A percentile compares a stretch with the other conserved stretches of the same genome.
phyloP scores from a whole-genome alignment of 2,797 vertebrate species.

The Alauda arvensis region DNA sequence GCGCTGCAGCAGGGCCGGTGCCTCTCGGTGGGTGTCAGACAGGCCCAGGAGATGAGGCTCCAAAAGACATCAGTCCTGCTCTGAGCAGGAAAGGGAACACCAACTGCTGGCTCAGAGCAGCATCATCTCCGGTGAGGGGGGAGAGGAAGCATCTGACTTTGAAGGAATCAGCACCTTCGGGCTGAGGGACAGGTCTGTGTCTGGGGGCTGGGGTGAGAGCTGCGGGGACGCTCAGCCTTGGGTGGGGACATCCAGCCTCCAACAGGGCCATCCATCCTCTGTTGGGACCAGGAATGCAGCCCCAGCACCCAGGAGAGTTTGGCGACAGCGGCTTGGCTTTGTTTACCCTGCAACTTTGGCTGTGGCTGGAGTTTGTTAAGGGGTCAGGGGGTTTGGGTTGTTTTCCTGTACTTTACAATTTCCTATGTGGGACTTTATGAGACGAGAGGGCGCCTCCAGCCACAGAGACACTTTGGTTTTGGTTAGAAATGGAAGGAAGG shows the following conservation, averaged over 20 bases:
- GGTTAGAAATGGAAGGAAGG: background rate
- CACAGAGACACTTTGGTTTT: slow-evolving; percentile 28
- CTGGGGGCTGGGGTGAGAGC: background rate
- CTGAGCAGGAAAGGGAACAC: accelerated
- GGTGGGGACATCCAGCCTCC: background rate
- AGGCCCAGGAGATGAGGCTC: background rate
- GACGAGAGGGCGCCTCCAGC: slow-evolving; percentile 41
- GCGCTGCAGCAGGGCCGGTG: background rate
- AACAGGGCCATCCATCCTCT: accelerated
- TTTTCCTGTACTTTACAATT: slow-evolving; percentile 59
- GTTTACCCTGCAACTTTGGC: background rate
- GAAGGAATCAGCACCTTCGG: background rate
- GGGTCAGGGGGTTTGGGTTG: slow-evolving; percentile 41
- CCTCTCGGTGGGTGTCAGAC: background rate
- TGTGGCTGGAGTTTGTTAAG: slow-evolving; percentile 39
- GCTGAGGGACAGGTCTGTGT: background rate
- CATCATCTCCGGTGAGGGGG: background rate
- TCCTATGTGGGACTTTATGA: slow-evolving; percentile 55
- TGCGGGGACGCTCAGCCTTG: background rate
- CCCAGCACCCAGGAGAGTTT: background rate
- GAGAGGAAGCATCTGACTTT: background rate
- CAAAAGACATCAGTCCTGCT: background rate
- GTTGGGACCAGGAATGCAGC: accelerated
- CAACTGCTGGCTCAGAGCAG: background rate
- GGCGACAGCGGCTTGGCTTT: background rate